Base-by-base conservation (phyloP, 1,140 invertebrate genomes). In the Dinoponera quadriceps region DNA sequence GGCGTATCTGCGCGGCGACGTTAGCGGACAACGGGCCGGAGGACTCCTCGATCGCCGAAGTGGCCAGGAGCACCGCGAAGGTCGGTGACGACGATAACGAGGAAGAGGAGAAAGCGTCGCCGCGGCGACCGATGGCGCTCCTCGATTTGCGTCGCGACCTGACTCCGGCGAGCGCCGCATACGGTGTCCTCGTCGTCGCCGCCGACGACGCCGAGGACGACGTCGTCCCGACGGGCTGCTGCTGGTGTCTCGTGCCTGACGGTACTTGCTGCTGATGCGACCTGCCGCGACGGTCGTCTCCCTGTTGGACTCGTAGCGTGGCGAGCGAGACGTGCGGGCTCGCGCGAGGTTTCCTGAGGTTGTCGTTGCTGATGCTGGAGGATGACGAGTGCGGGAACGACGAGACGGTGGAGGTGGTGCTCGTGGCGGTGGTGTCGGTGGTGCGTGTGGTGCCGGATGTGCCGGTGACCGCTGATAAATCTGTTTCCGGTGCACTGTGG, bases 401-500 rank as follows among this genome's bases (percentile, higher is more conserved):
- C 59, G 82, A 82, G 38, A 82, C 18, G 59, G 72, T 66, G 59
- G 25, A 51, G 59, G 49, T 82, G 77, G 75, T 87, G 77, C 60
- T 65, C 44, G 74, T 44, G 65, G 72, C 48, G 49, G 11, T 55
- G 55, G 71, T 66, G 62, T 48, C 85, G 72, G 72, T 85, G 73
- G 65, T 65, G 57, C 62, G 86, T 54, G 83, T 44, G 84, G 83
- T 89, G 62, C 84, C 83, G 65, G 82, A 49, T 66, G 81, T 73
- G 73, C 83, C 69, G 84, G 85, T 85, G 90, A 91, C 90, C 93
- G 93, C 84, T 93, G 93, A 82, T 93, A 93, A 20, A 92, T 91
- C 83, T 93, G 91, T 83, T 94, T 94, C 87, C 93, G 87, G 89
- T 93, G 92, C 33, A 92, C 80, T 69, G 82, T 86, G 84, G 80